These are phyloP conservation scores for Tromatobia lineatoria DNA, from an alignment of 2,888 invertebrate species.

Conservation along the genomic window DNA sequence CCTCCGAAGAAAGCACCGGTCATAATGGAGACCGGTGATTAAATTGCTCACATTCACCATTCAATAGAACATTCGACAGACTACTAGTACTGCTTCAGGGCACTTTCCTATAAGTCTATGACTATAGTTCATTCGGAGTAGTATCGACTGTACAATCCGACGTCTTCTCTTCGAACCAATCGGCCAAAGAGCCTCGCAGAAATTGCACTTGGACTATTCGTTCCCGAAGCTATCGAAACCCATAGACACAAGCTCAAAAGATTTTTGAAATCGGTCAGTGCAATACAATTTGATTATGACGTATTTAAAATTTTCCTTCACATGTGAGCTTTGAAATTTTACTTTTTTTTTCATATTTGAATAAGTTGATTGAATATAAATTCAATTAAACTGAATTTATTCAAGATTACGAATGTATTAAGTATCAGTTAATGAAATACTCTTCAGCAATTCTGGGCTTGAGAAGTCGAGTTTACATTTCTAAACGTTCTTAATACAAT, in stretches of 20 bases:
- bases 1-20: slow-evolving; percentile 65
- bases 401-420: no score
- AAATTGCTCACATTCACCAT: slow-evolving; percentile 74
- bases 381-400: no score
- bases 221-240: neutral
- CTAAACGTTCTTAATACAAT: no score
- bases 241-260: neutral
- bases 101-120: slow-evolving; percentile 25
- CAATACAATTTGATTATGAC: neutral
- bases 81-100: neutral
- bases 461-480: no score
- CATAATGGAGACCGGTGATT: slow-evolving; percentile 80
- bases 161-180: slow-evolving; percentile 77
- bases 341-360: no score
- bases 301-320: neutral
- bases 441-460: no score
- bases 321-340: no score
- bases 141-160: slow-evolving; percentile 18
- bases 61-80: slow-evolving; percentile 75
- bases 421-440: no score
- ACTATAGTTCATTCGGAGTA: slow-evolving; percentile 8
- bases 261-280: neutral
- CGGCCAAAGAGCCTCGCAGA: slow-evolving; percentile 62
- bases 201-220: neutral
- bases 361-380: no score